Percentiles rank a stretch among this genome's conserved stretches.
phyloP scores from a whole-genome alignment of 1,140 invertebrate genomes.

The Mycetomoellerius zeteki region DNA sequence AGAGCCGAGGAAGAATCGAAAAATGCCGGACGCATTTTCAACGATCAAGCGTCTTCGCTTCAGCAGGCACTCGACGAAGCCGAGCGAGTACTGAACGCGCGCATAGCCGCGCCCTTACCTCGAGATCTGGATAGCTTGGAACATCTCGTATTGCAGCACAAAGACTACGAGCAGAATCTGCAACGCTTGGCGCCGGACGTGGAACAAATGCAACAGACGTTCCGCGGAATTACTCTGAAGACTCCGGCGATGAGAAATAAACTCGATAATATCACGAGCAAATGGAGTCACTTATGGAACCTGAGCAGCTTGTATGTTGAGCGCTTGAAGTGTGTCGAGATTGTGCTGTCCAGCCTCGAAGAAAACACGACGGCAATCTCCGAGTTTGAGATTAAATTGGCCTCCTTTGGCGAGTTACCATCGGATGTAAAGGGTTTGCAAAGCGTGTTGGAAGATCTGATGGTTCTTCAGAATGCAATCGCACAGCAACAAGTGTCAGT shows the following conservation, averaged over 20 bases:
- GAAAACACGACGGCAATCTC: constrained; percentile 95
- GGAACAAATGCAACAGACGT: constrained; percentile 93
- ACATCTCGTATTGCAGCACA: constrained; percentile 95
- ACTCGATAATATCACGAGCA: constrained; percentile 94
- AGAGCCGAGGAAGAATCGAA: constrained; percentile 96
- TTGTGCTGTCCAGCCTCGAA: constrained; percentile 95
- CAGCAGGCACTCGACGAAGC: constrained; percentile 94
- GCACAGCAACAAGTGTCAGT: constrained; percentile 94
- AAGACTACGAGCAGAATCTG: constrained; percentile 93
- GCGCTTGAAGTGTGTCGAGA: constrained; percentile 96
- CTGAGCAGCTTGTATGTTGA: constrained; percentile 96
- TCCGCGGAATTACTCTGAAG: constrained; percentile 93
- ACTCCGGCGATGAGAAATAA: constrained; percentile 96
- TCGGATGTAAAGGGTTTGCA: constrained; percentile 93
- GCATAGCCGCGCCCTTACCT: constrained; percentile 93
- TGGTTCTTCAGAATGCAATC: constrained; percentile 93
- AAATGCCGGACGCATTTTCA: constrained; percentile 94
- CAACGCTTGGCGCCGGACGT: constrained; percentile 92
- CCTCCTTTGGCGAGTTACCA: constrained; percentile 94
- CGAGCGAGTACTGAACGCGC: constrained; percentile 93
- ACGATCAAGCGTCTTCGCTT: constrained; percentile 93
- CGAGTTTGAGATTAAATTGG: constrained; percentile 96
- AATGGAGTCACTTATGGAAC: constrained; percentile 97
- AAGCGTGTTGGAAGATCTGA: constrained; percentile 91
- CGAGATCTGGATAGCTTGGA: constrained; percentile 95